Conservation (phyloP, 1,140 invertebrate species). For the Zaprionus africanus region DNA sequence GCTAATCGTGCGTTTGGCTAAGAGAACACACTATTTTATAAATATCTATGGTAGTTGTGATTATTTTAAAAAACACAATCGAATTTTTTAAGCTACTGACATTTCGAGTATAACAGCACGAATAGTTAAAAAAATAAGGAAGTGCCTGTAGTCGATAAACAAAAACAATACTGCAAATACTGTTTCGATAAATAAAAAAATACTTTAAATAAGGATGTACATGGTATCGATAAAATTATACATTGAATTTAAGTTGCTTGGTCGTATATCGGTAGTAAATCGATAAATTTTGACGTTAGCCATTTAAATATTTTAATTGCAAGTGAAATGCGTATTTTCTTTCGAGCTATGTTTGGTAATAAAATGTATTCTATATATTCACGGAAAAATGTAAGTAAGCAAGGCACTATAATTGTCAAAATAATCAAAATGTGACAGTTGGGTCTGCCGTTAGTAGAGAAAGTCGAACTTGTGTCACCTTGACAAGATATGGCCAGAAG, state of each 20-base stretch:
- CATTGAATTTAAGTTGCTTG: background rate
- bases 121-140: too few species aligned
- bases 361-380: background rate
- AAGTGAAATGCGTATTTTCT: background rate
- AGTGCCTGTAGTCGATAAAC: too few species aligned
- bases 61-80: background rate
- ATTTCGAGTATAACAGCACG: too few species aligned
- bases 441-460: background rate
- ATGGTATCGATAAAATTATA: too few species aligned
- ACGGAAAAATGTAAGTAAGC: background rate
- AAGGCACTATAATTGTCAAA: background rate
- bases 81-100: too few species aligned
- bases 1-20: too few species aligned
- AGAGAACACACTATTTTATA: too few species aligned
- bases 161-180: too few species aligned
- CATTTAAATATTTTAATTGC: background rate
- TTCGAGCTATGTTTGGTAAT: background rate
- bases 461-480: background rate
- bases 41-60: too few species aligned
- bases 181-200: too few species aligned
- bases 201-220: too few species aligned
- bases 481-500: constrained; percentile 1
- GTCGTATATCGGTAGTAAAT: background rate
- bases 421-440: background rate
- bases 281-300: background rate